A percentile compares a stretch with the other conserved stretches of the same genome.
Evolutionary conservation across 1,140 invertebrate species (phyloP).

Genomic region (Zaprionus nigranus): DNA sequence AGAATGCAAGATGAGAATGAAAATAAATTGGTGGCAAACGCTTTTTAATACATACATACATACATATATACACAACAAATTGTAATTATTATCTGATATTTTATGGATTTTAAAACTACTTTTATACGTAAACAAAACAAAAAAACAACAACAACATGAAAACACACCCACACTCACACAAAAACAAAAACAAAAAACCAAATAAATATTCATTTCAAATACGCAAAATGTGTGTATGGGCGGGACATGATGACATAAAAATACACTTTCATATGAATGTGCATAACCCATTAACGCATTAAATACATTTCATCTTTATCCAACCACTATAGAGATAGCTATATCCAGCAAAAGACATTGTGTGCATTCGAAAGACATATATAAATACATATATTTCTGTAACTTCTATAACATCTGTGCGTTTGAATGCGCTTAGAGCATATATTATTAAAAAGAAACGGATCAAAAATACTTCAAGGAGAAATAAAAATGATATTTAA

Average conservation of each 20-base stretch:
- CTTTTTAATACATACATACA: slow-evolving; percentile 62
- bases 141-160: slow-evolving; percentile 40
- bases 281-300: slow-evolving; percentile 24
- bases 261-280: slow-evolving; percentile 52
- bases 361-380: slow-evolving; percentile 49
- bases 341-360: slow-evolving; percentile 37
- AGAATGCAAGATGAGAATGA: slow-evolving; percentile 41
- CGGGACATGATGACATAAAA: slow-evolving; percentile 51
- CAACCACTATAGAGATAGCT: slow-evolving; percentile 30
- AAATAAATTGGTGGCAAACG: slow-evolving; percentile 52
- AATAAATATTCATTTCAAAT: slow-evolving; percentile 68
- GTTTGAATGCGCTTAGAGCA: slow-evolving; percentile 69
- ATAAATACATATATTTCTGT: slow-evolving; percentile 73
- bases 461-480: slow-evolving; percentile 77
- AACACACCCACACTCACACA: slow-evolving; percentile 27
- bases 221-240: slow-evolving; percentile 37
- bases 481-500: slow-evolving; percentile 78
- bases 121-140: slow-evolving; percentile 73
- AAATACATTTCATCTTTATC: slow-evolving; percentile 38
- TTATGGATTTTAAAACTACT: slow-evolving; percentile 79
- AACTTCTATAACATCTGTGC: slow-evolving; percentile 74
- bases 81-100: slow-evolving; percentile 81
- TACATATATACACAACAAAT: slow-evolving; percentile 61
- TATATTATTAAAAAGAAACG: slow-evolving; percentile 72
- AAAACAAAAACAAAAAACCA: slow-evolving; percentile 36